Base-by-base conservation (phyloP, 2,797 vertebrate species). In the Micrastur ruficollis region DNA sequence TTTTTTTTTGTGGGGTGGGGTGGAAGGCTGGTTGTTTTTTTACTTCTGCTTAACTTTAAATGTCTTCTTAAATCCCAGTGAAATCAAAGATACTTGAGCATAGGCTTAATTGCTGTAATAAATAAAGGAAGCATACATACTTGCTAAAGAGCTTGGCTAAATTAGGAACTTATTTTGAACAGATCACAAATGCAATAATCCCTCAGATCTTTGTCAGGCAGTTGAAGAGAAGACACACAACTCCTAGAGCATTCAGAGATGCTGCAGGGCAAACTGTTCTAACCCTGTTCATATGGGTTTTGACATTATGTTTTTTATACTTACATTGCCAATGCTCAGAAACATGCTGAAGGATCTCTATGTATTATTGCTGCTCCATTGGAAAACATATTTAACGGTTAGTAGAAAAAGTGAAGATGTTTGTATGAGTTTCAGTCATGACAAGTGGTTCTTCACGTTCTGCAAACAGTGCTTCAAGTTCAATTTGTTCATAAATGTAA, bases 241-340 rank as follows among this genome's bases (percentile, higher is more conserved):
- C 71, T 63, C 34, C 42, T 1, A 74, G 61, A 56, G 26, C 63
- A 58, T 67, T 80, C 47, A 63, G 34, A 68, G 49, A 83, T 61
- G 59, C 29, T 5, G 2, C 29, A 52, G 25, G 36, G 40, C 50
- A 92, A 81, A 81, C 10, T 59, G 14, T 81, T 72, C 58, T 86
- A 93, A 83, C n/a, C 21, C 23, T 58, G 16, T 42, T 83, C 58
- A 25, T 47, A 11, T 6, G 32, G 4, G 4, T 92, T 89, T 89
- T 61, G 63, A 52, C 6, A 15, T 75, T 8, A 21, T 12, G 2
- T 3, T 1, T 59, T 82, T 78, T 88, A 71, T 46, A n/a, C 25
- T 84, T 91, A 68, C 46, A 67, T 27, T 93, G 74, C 58, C 62
- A 97, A 94, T 83, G 91, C 84, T 92, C 56, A 91, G 32, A 78